Evolutionary conservation across 2,888 invertebrate genomes (phyloP).

Genomic region (Dinocampus coccinellae): DNA sequence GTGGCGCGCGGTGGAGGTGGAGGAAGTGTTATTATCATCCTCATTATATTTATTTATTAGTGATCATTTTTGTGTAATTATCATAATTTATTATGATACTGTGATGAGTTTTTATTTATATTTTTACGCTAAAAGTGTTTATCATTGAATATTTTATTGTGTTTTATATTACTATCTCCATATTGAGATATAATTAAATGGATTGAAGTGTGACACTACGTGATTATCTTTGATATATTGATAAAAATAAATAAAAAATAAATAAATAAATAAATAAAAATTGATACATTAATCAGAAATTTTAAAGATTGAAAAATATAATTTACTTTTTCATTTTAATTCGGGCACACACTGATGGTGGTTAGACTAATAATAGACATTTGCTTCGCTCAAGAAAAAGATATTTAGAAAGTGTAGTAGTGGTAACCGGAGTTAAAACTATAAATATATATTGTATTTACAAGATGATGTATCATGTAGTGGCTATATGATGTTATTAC

Average conservation of each 20-base stretch:
- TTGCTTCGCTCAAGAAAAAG: conserved; percentile 20
- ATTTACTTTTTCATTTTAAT: too few relatives aligned
- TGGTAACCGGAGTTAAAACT: conserved; percentile 8
- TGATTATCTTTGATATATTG: too few relatives aligned
- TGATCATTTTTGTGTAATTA: neutral
- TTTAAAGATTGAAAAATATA: too few relatives aligned
- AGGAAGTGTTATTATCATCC: neutral
- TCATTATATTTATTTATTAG: neutral
- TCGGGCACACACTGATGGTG: conserved; percentile 9
- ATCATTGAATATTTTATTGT: neutral
- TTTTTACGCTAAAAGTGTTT: neutral
- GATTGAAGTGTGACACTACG: too few relatives aligned
- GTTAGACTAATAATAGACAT: conserved; percentile 26
- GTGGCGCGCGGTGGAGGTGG: neutral
- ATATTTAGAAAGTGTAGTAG: conserved; percentile 18
- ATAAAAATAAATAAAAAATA: too few relatives aligned
- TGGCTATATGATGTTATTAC: neutral
- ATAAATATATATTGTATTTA: conserved; percentile 5
- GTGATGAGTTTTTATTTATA: neutral
- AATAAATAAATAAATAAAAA: too few relatives aligned
- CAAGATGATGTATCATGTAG: neutral
- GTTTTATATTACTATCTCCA: neutral
- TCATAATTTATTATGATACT: neutral
- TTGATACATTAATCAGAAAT: too few relatives aligned
- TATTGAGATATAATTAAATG: too few relatives aligned